Evolutionary conservation across 2,888 invertebrate species (phyloP).

Genomic region (Meiosimyza decipiens): DNA sequence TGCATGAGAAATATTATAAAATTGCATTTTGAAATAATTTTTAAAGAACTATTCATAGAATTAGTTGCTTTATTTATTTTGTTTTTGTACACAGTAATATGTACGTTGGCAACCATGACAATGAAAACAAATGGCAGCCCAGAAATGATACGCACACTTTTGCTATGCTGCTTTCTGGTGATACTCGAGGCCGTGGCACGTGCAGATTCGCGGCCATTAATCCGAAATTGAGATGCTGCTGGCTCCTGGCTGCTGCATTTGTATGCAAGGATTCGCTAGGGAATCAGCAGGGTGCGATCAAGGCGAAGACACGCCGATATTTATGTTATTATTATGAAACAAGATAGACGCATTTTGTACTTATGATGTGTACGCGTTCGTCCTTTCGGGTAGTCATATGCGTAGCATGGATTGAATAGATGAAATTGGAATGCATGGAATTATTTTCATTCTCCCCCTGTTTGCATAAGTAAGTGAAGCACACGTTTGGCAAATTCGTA

Average conservation of each 20-base stretch:
- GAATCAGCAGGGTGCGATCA: not conserved
- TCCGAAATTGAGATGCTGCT: slow-evolving; percentile 48
- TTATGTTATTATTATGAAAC: not conserved
- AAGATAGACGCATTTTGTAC: not conserved
- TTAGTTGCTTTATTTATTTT: not conserved
- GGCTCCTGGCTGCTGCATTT: not conserved
- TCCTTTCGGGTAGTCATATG: no score
- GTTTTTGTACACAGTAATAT: no score
- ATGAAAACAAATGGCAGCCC: slow-evolving; percentile 4
- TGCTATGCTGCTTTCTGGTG: not conserved
- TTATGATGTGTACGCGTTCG: not conserved
- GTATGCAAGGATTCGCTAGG: slow-evolving; percentile 36
- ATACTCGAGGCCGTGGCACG: slow-evolving; percentile 42
- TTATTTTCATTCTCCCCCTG: no score
- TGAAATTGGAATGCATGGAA: no score
- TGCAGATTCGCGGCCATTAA: slow-evolving; percentile 47
- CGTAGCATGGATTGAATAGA: no score
- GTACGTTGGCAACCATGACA: slow-evolving; percentile 25
- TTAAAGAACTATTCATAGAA: not conserved
- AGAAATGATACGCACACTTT: not conserved
- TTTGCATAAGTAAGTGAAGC: no score
- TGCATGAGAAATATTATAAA: slow-evolving; percentile 18
- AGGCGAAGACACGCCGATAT: not conserved
- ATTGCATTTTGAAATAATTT: not conserved
- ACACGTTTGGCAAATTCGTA: no score